Evolutionary conservation across 2,113 vertebrate genomes (phyloP).

Genomic region (Phylloscopus trochilus): DNA sequence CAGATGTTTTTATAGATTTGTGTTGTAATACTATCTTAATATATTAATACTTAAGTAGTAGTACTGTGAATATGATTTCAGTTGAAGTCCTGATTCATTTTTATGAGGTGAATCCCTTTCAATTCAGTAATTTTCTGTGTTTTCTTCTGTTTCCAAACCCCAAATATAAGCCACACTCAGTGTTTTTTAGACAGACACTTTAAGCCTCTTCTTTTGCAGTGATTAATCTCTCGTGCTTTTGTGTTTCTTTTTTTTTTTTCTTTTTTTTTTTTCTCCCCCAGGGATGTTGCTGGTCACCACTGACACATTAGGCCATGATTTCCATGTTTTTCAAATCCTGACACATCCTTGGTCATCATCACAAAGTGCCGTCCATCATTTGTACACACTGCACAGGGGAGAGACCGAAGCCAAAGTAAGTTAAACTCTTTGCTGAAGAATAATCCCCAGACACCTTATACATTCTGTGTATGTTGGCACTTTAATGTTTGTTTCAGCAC

Average conservation of each 20-base stretch:
- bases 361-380: constrained; percentile 95
- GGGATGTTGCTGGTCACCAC: constrained; percentile 97
- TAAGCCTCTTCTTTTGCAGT: neutral
- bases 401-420: constrained; percentile 99
- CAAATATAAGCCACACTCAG: neutral
- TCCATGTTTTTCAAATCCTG: constrained; percentile 96
- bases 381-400: constrained; percentile 97
- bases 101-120: neutral
- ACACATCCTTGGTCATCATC: constrained; percentile 97
- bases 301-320: constrained; percentile 94
- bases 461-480: constrained; percentile 48
- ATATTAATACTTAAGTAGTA: neutral
- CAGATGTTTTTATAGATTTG: neutral
- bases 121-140: neutral
- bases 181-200: neutral
- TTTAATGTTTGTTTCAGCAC: constrained; percentile 59
- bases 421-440: constrained; percentile 45
- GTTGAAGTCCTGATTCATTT: neutral
- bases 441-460: constrained; percentile 50
- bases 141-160: neutral
- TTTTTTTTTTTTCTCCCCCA: constrained; percentile 44
- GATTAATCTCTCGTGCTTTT: constrained; percentile 33
- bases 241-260: neutral
- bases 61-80: neutral
- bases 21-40: neutral